Evolutionary conservation across 2,797 vertebrate species (phyloP).

Genomic region (Amblyopsis hoosieri): DNA sequence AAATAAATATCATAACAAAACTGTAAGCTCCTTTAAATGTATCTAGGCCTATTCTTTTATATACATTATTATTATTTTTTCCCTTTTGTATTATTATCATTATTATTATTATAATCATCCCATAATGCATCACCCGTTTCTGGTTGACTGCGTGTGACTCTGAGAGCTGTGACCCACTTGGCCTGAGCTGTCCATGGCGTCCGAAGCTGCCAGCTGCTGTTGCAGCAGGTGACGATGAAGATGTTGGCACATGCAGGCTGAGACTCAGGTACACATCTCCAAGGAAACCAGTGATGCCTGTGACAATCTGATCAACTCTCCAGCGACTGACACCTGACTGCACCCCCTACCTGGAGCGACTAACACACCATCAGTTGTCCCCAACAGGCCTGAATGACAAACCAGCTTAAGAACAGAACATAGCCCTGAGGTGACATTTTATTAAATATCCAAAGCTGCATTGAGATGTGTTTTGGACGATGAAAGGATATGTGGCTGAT

Average conservation of each 20-base stretch:
- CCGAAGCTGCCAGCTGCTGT: conserved; percentile 59
- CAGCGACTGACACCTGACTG: conserved; percentile 67
- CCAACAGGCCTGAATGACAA: conserved; percentile 20
- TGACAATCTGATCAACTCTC: conserved; percentile 70
- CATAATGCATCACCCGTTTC: conserved; percentile 30
- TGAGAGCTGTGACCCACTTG: conserved; percentile 62
- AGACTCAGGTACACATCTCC: conserved; percentile 71
- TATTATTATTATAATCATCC: conserved; percentile 9
- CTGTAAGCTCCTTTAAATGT: no score
- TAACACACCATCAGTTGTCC: conserved; percentile 47
- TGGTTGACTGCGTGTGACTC: conserved; percentile 1
- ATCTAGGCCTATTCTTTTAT: no score
- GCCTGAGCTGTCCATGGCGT: conserved; percentile 29
- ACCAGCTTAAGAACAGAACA: conserved; percentile 7
- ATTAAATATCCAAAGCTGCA: not conserved
- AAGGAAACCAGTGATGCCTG: conserved; percentile 57
- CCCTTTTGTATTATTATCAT: no score
- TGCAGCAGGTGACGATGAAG: conserved; percentile 72
- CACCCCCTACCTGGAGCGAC: conserved; percentile 44
- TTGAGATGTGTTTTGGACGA: no score
- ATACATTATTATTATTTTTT: not conserved
- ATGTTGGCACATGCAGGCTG: conserved; percentile 62
- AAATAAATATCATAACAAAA: no score
- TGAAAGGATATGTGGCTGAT: no score
- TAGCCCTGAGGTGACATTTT: conserved; percentile 3